These are phyloP conservation scores for Myrmecophaga tridactyla DNA, from an alignment of 2,113 vertebrate species.

Conservation along the genomic window DNA sequence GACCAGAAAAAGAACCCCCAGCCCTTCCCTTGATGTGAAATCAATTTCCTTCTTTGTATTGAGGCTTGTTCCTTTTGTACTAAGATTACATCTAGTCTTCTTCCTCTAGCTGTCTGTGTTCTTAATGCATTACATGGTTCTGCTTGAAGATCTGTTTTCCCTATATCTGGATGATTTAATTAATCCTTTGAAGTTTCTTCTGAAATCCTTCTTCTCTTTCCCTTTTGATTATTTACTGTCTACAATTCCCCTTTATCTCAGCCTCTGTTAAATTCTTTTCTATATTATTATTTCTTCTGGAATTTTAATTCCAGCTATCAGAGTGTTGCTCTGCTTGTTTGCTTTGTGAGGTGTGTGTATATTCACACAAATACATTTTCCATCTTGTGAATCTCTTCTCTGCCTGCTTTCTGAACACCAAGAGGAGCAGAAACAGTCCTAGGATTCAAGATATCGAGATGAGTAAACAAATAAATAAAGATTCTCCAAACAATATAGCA, in stretches of 20 bases:
- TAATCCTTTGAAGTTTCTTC: conserved; percentile 72
- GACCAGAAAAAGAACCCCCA: not conserved
- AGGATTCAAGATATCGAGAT: not conserved
- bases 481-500: not conserved
- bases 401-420: not conserved
- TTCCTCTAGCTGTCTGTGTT: conserved; percentile 60
- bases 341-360: not conserved
- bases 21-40: conserved; percentile 61
- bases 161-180: conserved; percentile 66
- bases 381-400: not conserved
- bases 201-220: conserved; percentile 48
- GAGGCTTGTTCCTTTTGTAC: conserved; percentile 68
- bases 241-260: conserved; percentile 55
- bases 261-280: conserved; percentile 54
- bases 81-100: conserved; percentile 72
- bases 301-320: conserved; percentile 47
- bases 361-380: not conserved
- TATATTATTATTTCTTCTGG: conserved; percentile 41
- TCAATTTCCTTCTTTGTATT: conserved; percentile 73
- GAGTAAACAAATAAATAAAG: not conserved
- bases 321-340: not conserved
- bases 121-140: conserved; percentile 63
- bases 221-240: conserved; percentile 66
- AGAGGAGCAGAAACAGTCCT: not conserved
- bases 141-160: conserved; percentile 59